Conservation (phyloP, 1,140 invertebrate species). For the Heliconius nattereri region DNA sequence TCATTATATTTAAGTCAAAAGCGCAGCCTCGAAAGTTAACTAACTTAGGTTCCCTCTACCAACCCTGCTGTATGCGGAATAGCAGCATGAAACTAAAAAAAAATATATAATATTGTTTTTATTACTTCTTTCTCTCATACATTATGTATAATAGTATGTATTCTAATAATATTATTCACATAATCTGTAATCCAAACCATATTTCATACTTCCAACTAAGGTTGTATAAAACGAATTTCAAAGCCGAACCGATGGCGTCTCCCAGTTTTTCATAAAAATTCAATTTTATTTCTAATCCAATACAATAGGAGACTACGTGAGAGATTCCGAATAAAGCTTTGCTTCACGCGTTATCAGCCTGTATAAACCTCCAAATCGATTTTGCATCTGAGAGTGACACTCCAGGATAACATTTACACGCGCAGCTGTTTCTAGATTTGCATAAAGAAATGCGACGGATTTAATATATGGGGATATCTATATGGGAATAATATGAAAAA, state of each 20-base stretch:
- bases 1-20: too few relatives aligned
- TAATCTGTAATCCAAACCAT: too few relatives aligned
- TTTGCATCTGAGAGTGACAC: constrained; percentile 75
- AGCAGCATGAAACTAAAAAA: too few relatives aligned
- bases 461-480: constrained; percentile 10
- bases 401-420: constrained; percentile 70
- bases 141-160: too few relatives aligned
- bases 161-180: too few relatives aligned
- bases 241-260: not conserved
- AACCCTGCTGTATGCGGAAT: too few relatives aligned
- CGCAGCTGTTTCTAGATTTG: constrained; percentile 67
- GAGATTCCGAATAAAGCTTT: constrained; percentile 33
- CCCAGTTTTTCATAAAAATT: constrained; percentile 6
- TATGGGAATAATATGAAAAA: constrained; percentile 10
- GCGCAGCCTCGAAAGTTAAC: too few relatives aligned
- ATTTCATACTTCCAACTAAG: not conserved
- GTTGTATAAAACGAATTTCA: not conserved
- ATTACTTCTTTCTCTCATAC: too few relatives aligned
- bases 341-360: constrained; percentile 69
- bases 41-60: too few relatives aligned
- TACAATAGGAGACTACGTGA: constrained; percentile 7
- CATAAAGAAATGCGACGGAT: constrained; percentile 67
- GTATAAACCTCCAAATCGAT: constrained; percentile 79
- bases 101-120: too few relatives aligned
- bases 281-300: constrained; percentile 16